Evolutionary conservation across 2,888 invertebrate genomes (phyloP), one percentile per base, ranked within the genome.

Genomic region (Cordilura impudica): DNA sequence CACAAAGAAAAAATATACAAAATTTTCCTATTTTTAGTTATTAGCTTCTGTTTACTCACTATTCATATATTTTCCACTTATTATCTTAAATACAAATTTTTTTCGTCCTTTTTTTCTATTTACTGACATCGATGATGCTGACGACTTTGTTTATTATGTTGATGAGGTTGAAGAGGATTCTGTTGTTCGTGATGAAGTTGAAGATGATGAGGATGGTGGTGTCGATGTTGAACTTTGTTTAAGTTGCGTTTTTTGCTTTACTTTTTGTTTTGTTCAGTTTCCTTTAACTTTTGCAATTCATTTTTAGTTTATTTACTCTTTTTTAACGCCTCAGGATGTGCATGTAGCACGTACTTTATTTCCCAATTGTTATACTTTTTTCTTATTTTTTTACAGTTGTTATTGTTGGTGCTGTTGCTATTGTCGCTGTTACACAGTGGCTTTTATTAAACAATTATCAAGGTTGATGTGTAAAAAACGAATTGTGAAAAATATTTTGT

Each of bases 281-380:
- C n/a, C 4, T 39, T 39, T 39, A 16, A 12, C 56, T 58, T 75
- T 67, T 65, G 18, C 56, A 75, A 63, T 61, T 75, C 66, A 79
- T 71, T 75, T 79, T 75, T 53, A 75, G 75, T 79, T 79, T 79
- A 75, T 79, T 79, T 79, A 79, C 71, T 75, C 67, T 71, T 66
- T 79, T 75, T 67, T 79, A 79, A 79, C 79, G 79, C 79, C 79
- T 67, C 79, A 72, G 79, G 79, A 79, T 79, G 75, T 79, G 75
- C 79, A 79, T 79, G 79, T 63, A 79, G 79, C 79, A 79, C 79
- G 79, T 79, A 79, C 79, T 75, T 56, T 75, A 75, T 79, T 79
- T 75, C 75, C 78, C 79, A 79, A 79, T 79, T 79, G 79, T 79
- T 79, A 67, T 75, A 53, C 66, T 29, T 71, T 78, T 69, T 58